A percentile compares a stretch with the other conserved stretches of the same genome.
phyloP scores from a whole-genome alignment of 1,140 invertebrate species.

The Belonocnema kinseyi region DNA sequence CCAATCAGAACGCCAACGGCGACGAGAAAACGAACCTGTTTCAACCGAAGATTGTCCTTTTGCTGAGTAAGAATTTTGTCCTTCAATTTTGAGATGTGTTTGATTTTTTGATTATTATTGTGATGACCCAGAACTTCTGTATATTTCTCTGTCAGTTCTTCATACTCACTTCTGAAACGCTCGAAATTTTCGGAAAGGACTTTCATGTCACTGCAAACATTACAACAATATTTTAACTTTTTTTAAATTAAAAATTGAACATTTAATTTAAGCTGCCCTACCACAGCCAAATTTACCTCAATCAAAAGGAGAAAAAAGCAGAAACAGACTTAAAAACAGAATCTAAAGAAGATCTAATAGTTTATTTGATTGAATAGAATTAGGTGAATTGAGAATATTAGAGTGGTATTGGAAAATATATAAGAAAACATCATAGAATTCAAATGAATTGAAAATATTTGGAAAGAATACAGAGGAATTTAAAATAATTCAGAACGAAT shows the following conservation, averaged over 20 bases:
- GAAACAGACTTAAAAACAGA: background rate
- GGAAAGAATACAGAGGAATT: too few relatives aligned
- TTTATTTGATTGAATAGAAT: background rate
- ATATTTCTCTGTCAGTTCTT: conserved; percentile 78
- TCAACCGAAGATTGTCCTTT: conserved; percentile 65
- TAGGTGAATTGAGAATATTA: background rate
- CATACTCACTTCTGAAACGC: conserved; percentile 69
- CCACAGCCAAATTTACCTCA: background rate
- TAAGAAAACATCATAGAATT: background rate
- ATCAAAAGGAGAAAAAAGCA: background rate
- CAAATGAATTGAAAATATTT: too few relatives aligned
- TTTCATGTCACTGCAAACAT: conserved; percentile 57
- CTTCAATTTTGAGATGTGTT: conserved; percentile 80
- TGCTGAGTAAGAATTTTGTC: conserved; percentile 74
- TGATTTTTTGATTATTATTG: conserved; percentile 83
- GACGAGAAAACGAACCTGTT: conserved; percentile 73
- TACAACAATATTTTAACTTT: conserved; percentile 8
- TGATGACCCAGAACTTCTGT: conserved; percentile 80
- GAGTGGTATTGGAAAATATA: background rate
- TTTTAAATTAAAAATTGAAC: too few relatives aligned
- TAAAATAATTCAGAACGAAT: too few relatives aligned
- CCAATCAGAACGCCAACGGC: conserved; percentile 54
- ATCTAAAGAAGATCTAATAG: background rate
- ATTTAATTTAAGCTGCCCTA: too few relatives aligned
- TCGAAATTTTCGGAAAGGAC: conserved; percentile 53